Conservation (phyloP, 2,888 invertebrate species). For the Gymnosoma rotundatum region DNA sequence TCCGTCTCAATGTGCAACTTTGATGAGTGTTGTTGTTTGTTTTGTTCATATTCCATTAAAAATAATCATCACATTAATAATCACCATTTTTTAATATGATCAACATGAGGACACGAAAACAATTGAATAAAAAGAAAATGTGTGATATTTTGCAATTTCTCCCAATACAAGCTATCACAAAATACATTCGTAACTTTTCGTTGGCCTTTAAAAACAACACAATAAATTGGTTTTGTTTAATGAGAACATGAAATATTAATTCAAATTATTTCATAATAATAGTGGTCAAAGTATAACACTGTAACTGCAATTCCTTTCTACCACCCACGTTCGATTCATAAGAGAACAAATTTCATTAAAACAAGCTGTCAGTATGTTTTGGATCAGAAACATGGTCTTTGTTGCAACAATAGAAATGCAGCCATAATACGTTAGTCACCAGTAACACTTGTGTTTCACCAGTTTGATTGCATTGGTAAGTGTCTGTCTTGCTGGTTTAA, state of each 20-base stretch:
- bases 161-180: constrained; percentile 46
- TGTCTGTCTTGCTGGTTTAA: constrained; percentile 74
- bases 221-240: constrained; percentile 20
- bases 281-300: background rate
- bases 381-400: constrained; percentile 75
- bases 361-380: constrained; percentile 75
- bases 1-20: too few species aligned
- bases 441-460: constrained; percentile 70
- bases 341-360: constrained; percentile 75
- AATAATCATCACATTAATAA: too few species aligned
- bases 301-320: constrained; percentile 68
- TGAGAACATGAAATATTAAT: constrained; percentile 20
- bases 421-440: constrained; percentile 71
- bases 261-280: constrained; percentile 27
- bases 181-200: too few species aligned
- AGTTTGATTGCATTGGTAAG: constrained; percentile 73
- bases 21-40: too few species aligned
- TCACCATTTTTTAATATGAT: too few species aligned
- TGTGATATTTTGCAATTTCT: too few species aligned
- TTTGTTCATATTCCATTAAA: too few species aligned
- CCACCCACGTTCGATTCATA: constrained; percentile 71
- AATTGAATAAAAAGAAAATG: too few species aligned
- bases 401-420: constrained; percentile 75
- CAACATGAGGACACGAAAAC: too few species aligned
- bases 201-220: background rate